A percentile compares a stretch with the other conserved stretches of the same genome.
phyloP scores from a whole-genome alignment of 2,888 invertebrate species.

The Ophioninae sp. region DNA sequence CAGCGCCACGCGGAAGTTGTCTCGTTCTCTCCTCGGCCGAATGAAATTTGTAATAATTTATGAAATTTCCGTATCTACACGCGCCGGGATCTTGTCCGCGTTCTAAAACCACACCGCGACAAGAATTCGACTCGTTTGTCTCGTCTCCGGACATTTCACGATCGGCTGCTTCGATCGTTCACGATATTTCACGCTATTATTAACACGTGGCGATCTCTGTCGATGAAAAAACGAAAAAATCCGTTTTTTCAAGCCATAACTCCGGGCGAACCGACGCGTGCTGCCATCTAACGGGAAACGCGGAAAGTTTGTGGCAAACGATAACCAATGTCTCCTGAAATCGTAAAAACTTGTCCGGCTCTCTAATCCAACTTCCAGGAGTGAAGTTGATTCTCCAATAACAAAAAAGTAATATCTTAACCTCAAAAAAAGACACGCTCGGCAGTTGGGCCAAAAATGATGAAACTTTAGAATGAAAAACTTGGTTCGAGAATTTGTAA shows the following conservation, averaged over 20 bases:
- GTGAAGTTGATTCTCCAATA: too few relatives aligned
- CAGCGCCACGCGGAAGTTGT: conserved; percentile 82
- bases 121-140: conserved; percentile 27
- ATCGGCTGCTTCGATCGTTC: neutral
- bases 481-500: too few relatives aligned
- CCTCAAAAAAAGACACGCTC: too few relatives aligned
- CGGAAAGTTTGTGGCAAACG: neutral
- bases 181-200: neutral
- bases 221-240: neutral
- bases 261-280: neutral
- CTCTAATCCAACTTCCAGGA: too few relatives aligned
- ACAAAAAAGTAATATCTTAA: too few relatives aligned
- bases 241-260: neutral
- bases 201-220: conserved; percentile 3
- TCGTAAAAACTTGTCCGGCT: too few relatives aligned
- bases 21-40: conserved; percentile 86
- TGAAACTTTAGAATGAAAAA: too few relatives aligned
- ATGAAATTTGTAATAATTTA: conserved; percentile 93
- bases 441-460: too few relatives aligned
- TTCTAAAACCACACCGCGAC: neutral
- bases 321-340: too few relatives aligned
- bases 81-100: conserved; percentile 86
- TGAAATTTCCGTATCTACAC: conserved; percentile 91
- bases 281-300: conserved; percentile 3
- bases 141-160: conserved; percentile 39